Percentiles rank a stretch among this genome's conserved stretches.
Conservation (phyloP, 2,888 invertebrate species). For the Eilema caniola region DNA sequence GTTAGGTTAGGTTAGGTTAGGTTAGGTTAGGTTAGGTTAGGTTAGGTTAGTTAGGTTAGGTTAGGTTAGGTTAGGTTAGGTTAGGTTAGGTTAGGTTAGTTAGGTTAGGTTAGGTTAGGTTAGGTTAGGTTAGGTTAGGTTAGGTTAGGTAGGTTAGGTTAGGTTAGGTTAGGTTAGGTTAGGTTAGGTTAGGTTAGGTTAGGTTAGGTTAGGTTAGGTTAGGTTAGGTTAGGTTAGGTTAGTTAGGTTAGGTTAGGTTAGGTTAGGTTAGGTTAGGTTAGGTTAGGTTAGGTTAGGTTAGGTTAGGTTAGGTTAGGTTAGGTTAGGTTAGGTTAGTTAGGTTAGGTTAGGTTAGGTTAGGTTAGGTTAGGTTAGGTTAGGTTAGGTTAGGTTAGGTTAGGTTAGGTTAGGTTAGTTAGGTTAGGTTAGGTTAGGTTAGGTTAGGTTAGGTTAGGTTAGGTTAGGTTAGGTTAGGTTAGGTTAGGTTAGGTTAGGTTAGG, state of each 20-base stretch:
- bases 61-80: slow-evolving; percentile 33
- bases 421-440: slow-evolving; percentile 35
- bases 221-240: slow-evolving; percentile 33
- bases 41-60: slow-evolving; percentile 46
- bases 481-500: slow-evolving; percentile 39
- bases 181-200: slow-evolving; percentile 40
- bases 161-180: slow-evolving; percentile 46
- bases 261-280: slow-evolving; percentile 34
- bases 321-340: slow-evolving; percentile 34
- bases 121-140: slow-evolving; percentile 42
- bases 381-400: slow-evolving; percentile 43
- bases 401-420: slow-evolving; percentile 40
- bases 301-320: slow-evolving; percentile 37
- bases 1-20: slow-evolving; percentile 40
- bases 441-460: slow-evolving; percentile 37
- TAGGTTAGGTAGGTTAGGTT: slow-evolving; percentile 54
- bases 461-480: slow-evolving; percentile 35
- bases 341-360: slow-evolving; percentile 35
- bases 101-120: slow-evolving; percentile 5
- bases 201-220: slow-evolving; percentile 35
- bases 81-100: slow-evolving; percentile 2
- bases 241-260: slow-evolving; percentile 37
- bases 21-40: slow-evolving; percentile 38
- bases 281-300: slow-evolving; percentile 30
- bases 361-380: slow-evolving; percentile 37